Base-by-base conservation (phyloP, 2,113 vertebrate species). In the Pardalotus punctatus region DNA sequence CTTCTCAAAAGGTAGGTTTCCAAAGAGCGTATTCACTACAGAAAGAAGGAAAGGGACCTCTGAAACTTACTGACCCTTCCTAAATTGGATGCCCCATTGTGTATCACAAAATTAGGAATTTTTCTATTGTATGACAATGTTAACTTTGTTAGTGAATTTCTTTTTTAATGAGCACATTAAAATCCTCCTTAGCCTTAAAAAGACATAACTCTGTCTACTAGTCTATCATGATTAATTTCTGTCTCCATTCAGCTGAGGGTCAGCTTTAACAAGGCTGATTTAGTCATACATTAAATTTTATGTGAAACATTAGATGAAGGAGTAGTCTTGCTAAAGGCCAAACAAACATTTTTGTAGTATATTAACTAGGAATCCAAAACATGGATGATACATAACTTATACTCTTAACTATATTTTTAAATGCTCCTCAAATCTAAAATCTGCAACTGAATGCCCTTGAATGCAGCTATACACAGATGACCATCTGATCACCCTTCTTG, bases 31-130 rank as follows among this genome's bases (percentile, higher is more conserved):
- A 95, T 93, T 95, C 36, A 33, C 60, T 83, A 64, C 48, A 94
- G 76, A 94, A 95, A 83, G 40, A 56, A 94, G 85, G 76, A 95
- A 93, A 92, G n/a, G 65, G 64, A 94, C 92, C 82, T 93, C 92
- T 95, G 93, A 96, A 96, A 88, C 72, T 95, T 93, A 95, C 64
- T 97, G 95, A 97, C 96, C 96, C 94, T 86, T 96, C 94, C 76
- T 86, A 97, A 97, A 96, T 96, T 88, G 79, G 85, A 58, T 58
- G 51, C n/a, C 64, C 73, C 43, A 88, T 81, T 92, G 90, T 92
- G 50, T 23, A 78, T 35, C 31, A 69, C 8, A 28, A 87, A 94
- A 95, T 91, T 78, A 67, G 65, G 76, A 89, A 53, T 96, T 95
- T 92, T 88, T 90, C 79, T 67, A 74, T 93, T 94, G 76, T 93